These are phyloP conservation scores for Indicator maculatus DNA, from an alignment of 2,113 vertebrate species.

Conservation along the genomic window DNA sequence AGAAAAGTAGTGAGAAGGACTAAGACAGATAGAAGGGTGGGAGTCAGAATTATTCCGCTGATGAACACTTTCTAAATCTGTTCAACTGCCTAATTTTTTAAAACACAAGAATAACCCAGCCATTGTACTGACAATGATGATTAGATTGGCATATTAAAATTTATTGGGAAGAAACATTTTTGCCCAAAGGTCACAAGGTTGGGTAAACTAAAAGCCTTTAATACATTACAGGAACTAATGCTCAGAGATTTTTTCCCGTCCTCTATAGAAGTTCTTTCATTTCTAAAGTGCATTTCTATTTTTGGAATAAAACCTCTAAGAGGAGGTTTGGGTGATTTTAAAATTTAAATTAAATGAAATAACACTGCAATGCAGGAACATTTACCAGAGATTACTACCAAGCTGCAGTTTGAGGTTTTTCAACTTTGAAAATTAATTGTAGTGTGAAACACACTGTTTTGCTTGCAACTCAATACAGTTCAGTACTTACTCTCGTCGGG, in stretches of 20 bases:
- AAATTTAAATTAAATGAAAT: neutral
- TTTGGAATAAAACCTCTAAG: constrained; percentile 50
- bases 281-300: constrained; percentile 22
- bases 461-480: neutral
- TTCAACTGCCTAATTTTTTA: neutral
- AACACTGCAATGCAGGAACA: neutral
- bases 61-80: neutral
- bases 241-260: constrained; percentile 44
- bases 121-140: neutral
- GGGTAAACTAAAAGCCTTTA: neutral
- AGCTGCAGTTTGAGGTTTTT: neutral
- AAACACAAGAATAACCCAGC: neutral
- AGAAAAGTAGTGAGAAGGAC: neutral
- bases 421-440: neutral
- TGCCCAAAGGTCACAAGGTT: neutral
- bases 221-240: constrained; percentile 3
- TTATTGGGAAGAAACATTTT: neutral
- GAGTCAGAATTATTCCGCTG: neutral
- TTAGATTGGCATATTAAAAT: neutral
- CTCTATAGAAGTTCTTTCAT: neutral
- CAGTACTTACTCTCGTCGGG: constrained; percentile 89
- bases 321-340: neutral
- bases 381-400: neutral
- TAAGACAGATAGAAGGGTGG: neutral
- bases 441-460: neutral